Evolutionary conservation across 2,888 invertebrate species (phyloP), one percentile per base, ranked within the genome.

Genomic region (Thymelicus sylvestris): DNA sequence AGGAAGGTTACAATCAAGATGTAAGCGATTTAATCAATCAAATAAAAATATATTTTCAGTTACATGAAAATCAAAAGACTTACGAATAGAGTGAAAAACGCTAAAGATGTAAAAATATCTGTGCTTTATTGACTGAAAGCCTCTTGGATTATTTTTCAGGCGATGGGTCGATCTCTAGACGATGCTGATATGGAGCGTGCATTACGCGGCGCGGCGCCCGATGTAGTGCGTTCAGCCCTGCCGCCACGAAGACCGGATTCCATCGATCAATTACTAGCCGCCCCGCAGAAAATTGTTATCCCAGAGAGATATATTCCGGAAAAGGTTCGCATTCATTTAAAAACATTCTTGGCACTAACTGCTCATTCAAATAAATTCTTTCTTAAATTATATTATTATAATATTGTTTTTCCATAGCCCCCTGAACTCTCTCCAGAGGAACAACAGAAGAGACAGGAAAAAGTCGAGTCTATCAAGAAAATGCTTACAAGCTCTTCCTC

Each of bases 241-340:
- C 94, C 95, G 0, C 90, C 89, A 7, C 84, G 83, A 12, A 95
- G 96, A 81, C 97, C 96, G 69, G 96, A 97, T 82, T 97, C 98
- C 62, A 98, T 98, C 76, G 98, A 98, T 86, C 96, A 96, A 85
- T 93, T 98, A 80, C 92, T 98, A 47, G 97, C 97, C 63, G 97
- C 97, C 15, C 98, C 98, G 13, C 97, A 97, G 87, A 98, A 98
- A 93, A 98, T 98, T 78, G 94, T 96, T 74, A 98, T 98, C 80
- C 98, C 98, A 0, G 98, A 98, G 90, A 95, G 98, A 77, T 98
- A 98, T 83, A 96, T 98, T 79, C 98, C 98, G 31, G 98, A 98
- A 87, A 97, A 97, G 94, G 96, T 97, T 78, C 19, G 19, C 19
- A 81, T 79, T 75, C 57, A 47, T 10, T 8, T 8, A 64, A 39